These are phyloP conservation scores for Diarsia mendica DNA, from an alignment of 2,888 invertebrate species.

Conservation along the genomic window DNA sequence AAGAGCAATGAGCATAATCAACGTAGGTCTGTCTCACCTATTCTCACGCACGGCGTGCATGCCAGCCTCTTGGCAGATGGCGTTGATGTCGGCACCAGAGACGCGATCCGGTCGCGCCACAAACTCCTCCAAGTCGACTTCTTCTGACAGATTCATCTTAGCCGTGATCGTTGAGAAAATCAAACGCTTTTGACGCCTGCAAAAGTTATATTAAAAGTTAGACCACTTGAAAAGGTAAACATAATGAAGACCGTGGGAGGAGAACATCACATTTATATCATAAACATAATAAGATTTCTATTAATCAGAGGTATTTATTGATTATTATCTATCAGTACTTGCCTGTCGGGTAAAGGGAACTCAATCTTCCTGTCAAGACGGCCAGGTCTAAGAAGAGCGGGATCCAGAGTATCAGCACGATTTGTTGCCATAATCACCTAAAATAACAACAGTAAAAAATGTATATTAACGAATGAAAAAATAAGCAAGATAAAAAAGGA, in stretches of 20 bases:
- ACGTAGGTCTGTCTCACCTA: slow-evolving; percentile 86
- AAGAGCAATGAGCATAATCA: not conserved
- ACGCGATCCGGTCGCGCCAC: slow-evolving; percentile 99
- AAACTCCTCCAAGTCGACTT: slow-evolving; percentile 99
- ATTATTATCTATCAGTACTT: slow-evolving; percentile 25
- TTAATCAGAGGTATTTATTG: not conserved
- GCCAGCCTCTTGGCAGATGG: slow-evolving; percentile 99
- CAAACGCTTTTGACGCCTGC: slow-evolving; percentile 96
- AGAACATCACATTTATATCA: too few relatives aligned
- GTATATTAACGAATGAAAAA: not conserved
- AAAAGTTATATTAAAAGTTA: slow-evolving; percentile 5
- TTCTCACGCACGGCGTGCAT: slow-evolving; percentile 99
- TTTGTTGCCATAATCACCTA: slow-evolving; percentile 98
- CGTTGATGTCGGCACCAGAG: slow-evolving; percentile 99
- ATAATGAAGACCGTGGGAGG: not conserved
- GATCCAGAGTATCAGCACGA: slow-evolving; percentile 99
- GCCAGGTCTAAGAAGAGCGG: slow-evolving; percentile 98
- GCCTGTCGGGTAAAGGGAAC: slow-evolving; percentile 98
- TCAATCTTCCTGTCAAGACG: slow-evolving; percentile 99
- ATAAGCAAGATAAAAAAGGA: not conserved
- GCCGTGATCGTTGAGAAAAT: slow-evolving; percentile 99
- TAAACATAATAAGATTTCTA: not conserved
- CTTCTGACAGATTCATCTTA: slow-evolving; percentile 99
- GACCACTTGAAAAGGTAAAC: not conserved
- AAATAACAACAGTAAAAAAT: slow-evolving; percentile 6